A percentile compares a stretch with the other conserved stretches of the same genome.
Conservation (phyloP, 2,797 vertebrate genomes). For the Rhinoraja longicauda region DNA sequence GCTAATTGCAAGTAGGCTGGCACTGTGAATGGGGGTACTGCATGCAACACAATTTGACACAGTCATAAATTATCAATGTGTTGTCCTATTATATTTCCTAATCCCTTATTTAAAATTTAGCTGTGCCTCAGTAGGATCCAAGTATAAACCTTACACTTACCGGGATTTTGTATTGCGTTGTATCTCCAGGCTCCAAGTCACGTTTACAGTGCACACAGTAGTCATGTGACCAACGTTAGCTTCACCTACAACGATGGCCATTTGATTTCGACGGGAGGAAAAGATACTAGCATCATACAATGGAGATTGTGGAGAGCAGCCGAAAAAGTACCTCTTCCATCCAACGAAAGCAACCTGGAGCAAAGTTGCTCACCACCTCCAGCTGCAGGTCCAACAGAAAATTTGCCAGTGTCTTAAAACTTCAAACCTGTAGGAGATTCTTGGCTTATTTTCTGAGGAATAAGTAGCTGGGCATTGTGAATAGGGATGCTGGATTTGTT, state of each 20-base stretch:
- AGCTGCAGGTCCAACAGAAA: slow-evolving; percentile 51
- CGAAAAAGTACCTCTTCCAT: slow-evolving; percentile 67
- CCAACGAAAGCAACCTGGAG: slow-evolving; percentile 55
- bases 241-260: slow-evolving; percentile 81
- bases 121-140: neutral
- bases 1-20: too few relatives aligned
- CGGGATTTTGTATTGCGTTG: slow-evolving; percentile 31
- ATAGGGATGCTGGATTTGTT: slow-evolving; percentile 50
- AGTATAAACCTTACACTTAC: neutral
- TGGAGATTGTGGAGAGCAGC: slow-evolving; percentile 91
- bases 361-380: slow-evolving; percentile 47
- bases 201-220: slow-evolving; percentile 94
- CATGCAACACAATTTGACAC: too few relatives aligned
- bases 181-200: slow-evolving; percentile 82
- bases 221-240: slow-evolving; percentile 96
- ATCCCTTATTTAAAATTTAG: neutral
- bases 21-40: too few relatives aligned
- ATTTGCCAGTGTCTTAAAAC: slow-evolving; percentile 49
- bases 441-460: slow-evolving; percentile 51
- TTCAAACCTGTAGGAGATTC: slow-evolving; percentile 39
- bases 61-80: too few relatives aligned
- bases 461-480: slow-evolving; percentile 49
- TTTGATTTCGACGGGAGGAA: slow-evolving; percentile 91
- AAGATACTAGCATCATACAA: slow-evolving; percentile 94
- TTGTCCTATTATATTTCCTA: neutral